Evolutionary conservation across 2,797 vertebrate genomes (phyloP).

Genomic region (Parauchenoglanis punctatus): DNA sequence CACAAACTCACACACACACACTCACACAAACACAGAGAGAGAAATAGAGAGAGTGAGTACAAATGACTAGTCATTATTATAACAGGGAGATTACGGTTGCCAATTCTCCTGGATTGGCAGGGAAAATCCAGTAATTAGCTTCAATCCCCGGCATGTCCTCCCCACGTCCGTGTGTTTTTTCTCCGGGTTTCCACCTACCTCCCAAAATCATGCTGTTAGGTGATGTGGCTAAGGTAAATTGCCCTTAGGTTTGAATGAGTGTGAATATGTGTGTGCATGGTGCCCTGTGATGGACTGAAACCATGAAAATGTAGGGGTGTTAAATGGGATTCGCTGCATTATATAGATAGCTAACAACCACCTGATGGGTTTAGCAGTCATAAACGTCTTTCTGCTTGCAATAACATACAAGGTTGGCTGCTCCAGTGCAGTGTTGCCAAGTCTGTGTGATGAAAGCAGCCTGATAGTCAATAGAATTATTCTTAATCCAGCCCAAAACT

Average conservation of each 20-base stretch:
- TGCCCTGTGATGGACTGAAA: constrained; percentile 4
- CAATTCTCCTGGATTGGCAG: neutral
- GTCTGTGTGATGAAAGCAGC: neutral
- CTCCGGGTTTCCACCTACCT: neutral
- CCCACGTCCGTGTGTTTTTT: neutral
- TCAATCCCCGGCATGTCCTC: neutral
- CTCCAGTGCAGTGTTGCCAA: neutral
- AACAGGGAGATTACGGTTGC: neutral
- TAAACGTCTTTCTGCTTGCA: neutral
- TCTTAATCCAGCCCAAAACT: neutral
- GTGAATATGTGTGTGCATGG: neutral
- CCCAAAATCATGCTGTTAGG: neutral
- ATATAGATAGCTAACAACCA: neutral
- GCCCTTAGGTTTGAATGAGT: neutral
- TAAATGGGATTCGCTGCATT: neutral
- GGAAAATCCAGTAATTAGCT: constrained; percentile 6
- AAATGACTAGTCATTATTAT: constrained; percentile 12
- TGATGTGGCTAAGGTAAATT: neutral
- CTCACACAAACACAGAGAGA: constrained; percentile 1
- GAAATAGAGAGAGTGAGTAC: neutral
- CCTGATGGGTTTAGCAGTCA: neutral
- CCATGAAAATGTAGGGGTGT: neutral
- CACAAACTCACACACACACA: constrained; percentile 3
- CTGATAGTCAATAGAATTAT: neutral
- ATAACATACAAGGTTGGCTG: neutral